Evolutionary conservation across 2,797 vertebrate species (phyloP).

Genomic region (Sciurus carolinensis): DNA sequence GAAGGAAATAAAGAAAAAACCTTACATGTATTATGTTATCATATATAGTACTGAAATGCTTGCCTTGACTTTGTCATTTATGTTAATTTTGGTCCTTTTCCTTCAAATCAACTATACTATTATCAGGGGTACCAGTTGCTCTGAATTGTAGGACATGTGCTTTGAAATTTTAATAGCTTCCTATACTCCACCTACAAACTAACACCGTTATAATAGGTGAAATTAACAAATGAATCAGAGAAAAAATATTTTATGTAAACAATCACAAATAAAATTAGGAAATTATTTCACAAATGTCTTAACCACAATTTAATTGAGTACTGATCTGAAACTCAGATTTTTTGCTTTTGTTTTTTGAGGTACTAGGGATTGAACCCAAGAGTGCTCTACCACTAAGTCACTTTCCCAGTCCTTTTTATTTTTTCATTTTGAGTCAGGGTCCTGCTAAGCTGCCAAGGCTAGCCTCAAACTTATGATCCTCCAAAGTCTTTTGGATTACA

Average conservation of each 20-base stretch:
- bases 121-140: background rate
- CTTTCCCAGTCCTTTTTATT: background rate
- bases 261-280: background rate
- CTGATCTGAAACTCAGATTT: background rate
- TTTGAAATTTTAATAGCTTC: background rate
- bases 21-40: background rate
- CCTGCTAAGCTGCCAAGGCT: background rate
- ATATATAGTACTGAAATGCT: background rate
- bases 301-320: background rate
- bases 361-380: background rate
- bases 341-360: no score
- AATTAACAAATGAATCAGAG: constrained; percentile 32
- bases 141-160: background rate
- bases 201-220: background rate
- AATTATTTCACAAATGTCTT: background rate
- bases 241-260: background rate
- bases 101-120: background rate
- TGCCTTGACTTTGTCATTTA: background rate
- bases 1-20: no score
- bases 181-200: background rate
- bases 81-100: background rate
- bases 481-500: background rate
- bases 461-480: background rate
- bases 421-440: background rate
- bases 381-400: background rate